A percentile compares a stretch with the other conserved stretches of the same genome.
Conservation (phyloP, 2,888 invertebrate species). For the Stenotaenia linearis region DNA sequence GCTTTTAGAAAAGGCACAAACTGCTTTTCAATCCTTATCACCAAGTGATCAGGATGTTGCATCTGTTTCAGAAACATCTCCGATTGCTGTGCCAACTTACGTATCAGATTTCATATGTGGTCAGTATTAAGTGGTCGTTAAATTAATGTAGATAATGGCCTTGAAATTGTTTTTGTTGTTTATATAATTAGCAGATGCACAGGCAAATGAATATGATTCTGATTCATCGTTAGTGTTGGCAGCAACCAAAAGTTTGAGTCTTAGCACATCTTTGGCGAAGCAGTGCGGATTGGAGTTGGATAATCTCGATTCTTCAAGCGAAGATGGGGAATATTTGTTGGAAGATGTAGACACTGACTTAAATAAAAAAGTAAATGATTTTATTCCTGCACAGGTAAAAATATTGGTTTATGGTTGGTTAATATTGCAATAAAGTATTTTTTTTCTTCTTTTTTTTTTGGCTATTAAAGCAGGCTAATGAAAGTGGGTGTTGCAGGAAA, state of each 20-base stretch:
- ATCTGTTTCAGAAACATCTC: conserved; percentile 38
- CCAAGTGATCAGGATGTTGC: conserved; percentile 33
- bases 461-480: no score
- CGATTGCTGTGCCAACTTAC: conserved; percentile 39
- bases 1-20: conserved; percentile 40
- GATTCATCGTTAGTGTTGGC: conserved; percentile 45
- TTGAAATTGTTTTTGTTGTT: no score
- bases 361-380: neutral
- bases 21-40: conserved; percentile 17
- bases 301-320: conserved; percentile 31
- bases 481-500: neutral
- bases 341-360: neutral
- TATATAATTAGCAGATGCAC: conserved; percentile 33
- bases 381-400: neutral
- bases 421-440: no score
- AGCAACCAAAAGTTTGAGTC: conserved; percentile 44
- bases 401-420: no score
- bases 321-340: conserved; percentile 26
- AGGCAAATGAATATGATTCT: conserved; percentile 42
- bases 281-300: conserved; percentile 42
- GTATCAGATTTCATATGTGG: conserved; percentile 41
- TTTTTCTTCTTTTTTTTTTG: no score
- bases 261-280: conserved; percentile 45
- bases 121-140: neutral
- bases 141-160: no score